A percentile compares a stretch with the other conserved stretches of the same genome.
Conservation (phyloP, 2,797 vertebrate species). For the Setipinna tenuifilis region DNA sequence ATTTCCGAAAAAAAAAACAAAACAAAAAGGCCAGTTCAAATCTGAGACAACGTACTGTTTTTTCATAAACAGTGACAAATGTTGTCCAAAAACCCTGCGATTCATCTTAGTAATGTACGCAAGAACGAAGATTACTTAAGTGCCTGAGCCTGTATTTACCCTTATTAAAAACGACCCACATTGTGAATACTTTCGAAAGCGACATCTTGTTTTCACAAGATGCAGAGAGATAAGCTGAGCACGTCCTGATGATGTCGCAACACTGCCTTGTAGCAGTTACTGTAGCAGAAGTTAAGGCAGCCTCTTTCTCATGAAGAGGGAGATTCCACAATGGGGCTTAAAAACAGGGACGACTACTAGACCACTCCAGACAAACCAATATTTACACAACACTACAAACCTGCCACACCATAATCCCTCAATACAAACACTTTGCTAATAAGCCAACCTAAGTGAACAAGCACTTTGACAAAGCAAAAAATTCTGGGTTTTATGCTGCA, state of each 20-base stretch:
- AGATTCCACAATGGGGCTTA: neutral
- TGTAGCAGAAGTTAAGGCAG: neutral
- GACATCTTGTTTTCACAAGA: neutral
- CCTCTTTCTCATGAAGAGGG: neutral
- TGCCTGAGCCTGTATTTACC: neutral
- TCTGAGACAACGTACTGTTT: neutral
- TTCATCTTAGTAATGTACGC: neutral
- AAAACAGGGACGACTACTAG: neutral
- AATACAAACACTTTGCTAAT: neutral
- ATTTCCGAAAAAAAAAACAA: neutral
- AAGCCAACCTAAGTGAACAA: neutral
- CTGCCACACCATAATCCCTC: neutral
- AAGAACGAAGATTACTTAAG: neutral
- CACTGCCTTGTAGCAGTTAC: neutral
- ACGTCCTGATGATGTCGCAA: neutral
- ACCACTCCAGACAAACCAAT: neutral
- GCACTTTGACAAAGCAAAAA: neutral
- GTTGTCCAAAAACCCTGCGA: neutral
- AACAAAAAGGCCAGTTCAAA: too few relatives aligned
- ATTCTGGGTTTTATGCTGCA: neutral
- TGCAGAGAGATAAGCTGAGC: neutral
- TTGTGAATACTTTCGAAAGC: neutral
- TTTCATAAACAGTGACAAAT: neutral
- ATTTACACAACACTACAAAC: conserved; percentile 2
- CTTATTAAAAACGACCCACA: neutral